Conservation (phyloP, 2,113 vertebrate species). For the Pleuronectes platessa region DNA sequence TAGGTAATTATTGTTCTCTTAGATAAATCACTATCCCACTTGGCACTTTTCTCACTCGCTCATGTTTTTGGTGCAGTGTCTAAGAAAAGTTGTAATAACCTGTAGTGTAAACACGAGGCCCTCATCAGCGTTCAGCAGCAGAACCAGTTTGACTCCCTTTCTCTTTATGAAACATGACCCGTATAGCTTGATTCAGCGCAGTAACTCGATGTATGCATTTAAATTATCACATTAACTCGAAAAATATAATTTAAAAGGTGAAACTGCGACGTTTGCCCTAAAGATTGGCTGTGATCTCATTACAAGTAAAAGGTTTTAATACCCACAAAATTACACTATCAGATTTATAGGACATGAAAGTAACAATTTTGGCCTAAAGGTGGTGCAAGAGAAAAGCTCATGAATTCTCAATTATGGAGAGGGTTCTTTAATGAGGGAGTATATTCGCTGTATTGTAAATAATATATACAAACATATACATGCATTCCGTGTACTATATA, state of each 20-base stretch:
- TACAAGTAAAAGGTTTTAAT: background rate
- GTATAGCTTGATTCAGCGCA: background rate
- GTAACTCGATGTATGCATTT: background rate
- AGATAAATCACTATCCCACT: background rate
- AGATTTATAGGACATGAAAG: background rate
- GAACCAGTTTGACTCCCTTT: background rate
- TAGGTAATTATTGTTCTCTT: background rate
- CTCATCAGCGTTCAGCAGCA: background rate
- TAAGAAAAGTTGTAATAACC: background rate
- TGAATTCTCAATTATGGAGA: background rate
- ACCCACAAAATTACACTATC: background rate
- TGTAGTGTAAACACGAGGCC: background rate
- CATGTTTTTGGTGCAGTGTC: background rate
- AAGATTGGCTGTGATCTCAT: background rate
- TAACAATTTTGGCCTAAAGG: conserved; percentile 21
- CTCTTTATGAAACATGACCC: background rate
- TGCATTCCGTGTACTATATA: background rate
- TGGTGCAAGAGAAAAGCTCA: conserved; percentile 29
- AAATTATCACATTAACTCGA: background rate
- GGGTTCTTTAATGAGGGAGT: background rate
- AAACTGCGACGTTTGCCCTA: background rate
- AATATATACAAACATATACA: background rate
- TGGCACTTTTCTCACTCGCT: background rate
- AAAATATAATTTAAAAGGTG: background rate
- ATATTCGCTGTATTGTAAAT: background rate